Conservation (phyloP, 2,797 vertebrate genomes). For the Argyrosomus regius region DNA sequence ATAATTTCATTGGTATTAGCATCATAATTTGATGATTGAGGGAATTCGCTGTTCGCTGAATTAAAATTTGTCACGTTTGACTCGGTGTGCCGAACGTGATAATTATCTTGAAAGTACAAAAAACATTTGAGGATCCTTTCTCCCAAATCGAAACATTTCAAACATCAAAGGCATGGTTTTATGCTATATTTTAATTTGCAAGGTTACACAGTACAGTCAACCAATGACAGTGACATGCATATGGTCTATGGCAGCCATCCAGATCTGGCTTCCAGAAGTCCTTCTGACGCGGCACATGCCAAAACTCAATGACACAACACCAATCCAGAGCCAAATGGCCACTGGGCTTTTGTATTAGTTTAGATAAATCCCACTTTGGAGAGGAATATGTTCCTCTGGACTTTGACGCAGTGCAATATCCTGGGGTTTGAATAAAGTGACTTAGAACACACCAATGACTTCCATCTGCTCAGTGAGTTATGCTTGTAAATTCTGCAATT, state of each 20-base stretch:
- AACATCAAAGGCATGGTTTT: background rate
- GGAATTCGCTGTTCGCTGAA: background rate
- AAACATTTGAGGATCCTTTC: background rate
- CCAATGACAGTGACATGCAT: conserved; percentile 21
- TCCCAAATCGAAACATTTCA: background rate
- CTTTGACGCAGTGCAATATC: conserved; percentile 49
- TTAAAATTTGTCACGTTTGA: conserved; percentile 3
- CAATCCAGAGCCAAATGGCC: conserved; percentile 64
- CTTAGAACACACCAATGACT: conserved; percentile 66
- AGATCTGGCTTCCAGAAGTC: conserved; percentile 46
- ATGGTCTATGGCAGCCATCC: conserved; percentile 44
- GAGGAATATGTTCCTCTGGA: conserved; percentile 53
- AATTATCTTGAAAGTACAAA: background rate
- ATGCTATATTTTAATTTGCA: background rate
- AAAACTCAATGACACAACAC: conserved; percentile 59
- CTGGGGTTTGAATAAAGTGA: conserved; percentile 65
- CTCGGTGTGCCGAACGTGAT: background rate
- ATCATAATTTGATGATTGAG: background rate
- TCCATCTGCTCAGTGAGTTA: conserved; percentile 79
- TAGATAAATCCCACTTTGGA: conserved; percentile 64
- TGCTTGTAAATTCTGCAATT: conserved; percentile 78
- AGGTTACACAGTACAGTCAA: conserved; percentile 3
- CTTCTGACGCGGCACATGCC: conserved; percentile 44
- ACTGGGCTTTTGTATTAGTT: conserved; percentile 62
- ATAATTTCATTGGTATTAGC: background rate